phyloP scores from a whole-genome alignment of 1,140 invertebrate genomes.

The Pseudomyrmex gracilis region DNA sequence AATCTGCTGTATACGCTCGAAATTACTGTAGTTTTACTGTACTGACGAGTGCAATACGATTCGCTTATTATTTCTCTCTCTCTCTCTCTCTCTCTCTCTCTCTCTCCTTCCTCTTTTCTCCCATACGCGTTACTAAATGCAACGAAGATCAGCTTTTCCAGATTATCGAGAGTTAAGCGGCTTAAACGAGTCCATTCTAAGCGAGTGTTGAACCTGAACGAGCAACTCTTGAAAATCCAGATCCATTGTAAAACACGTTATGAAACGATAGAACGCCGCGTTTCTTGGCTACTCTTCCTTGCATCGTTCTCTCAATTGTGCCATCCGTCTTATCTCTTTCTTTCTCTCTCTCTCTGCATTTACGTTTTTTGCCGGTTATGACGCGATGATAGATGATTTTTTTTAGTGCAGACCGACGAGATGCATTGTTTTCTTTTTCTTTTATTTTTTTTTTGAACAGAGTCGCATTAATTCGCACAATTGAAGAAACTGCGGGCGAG shows the following conservation, averaged over 20 bases:
- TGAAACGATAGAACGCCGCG: constrained; percentile 40
- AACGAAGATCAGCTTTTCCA: constrained; percentile 64
- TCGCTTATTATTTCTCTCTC: background rate
- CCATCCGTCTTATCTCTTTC: background rate
- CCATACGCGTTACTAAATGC: constrained; percentile 35
- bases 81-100: background rate
- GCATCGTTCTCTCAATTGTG: background rate
- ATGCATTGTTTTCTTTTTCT: background rate
- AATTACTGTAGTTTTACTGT: no score
- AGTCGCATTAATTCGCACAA: constrained; percentile 61
- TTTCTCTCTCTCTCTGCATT: background rate
- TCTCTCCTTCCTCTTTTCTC: background rate
- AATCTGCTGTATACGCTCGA: no score
- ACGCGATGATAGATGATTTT: constrained; percentile 51
- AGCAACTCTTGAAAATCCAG: constrained; percentile 49
- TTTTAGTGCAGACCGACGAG: background rate
- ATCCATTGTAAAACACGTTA: constrained; percentile 28
- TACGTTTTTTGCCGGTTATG: background rate
- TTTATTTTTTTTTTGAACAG: background rate
- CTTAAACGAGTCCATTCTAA: constrained; percentile 58
- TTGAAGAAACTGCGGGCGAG: constrained; percentile 56
- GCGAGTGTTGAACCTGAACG: constrained; percentile 22
- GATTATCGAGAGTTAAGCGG: constrained; percentile 67
- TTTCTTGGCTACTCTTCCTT: constrained; percentile 21
- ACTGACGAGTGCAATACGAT: no score